A percentile compares a stretch with the other conserved stretches of the same genome.
These are phyloP conservation scores for Umimayanthus chanpuru DNA, from an alignment of 92 coral and sea anemone species.

Conservation along the genomic window DNA sequence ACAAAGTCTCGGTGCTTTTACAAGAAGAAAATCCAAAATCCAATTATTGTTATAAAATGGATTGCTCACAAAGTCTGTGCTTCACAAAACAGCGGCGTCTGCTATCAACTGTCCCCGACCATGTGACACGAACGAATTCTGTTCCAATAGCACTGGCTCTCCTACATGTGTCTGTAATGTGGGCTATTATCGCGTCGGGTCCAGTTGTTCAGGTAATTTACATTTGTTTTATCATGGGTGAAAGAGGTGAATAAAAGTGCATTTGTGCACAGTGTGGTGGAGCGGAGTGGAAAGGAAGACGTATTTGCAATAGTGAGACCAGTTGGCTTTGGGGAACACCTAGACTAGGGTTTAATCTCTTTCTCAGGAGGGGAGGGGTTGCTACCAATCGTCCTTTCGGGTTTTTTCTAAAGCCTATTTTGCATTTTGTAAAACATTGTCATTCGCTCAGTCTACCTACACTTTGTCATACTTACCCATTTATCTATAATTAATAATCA, in stretches of 20 bases:
- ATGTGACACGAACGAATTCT: conserved; percentile 26
- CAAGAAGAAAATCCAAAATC: too few species aligned
- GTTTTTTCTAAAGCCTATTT: too few species aligned
- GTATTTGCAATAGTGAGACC: not conserved
- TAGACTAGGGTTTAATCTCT: too few species aligned
- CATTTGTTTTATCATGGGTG: not conserved
- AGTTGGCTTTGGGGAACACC: too few species aligned
- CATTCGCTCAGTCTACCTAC: too few species aligned
- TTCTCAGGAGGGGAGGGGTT: too few species aligned
- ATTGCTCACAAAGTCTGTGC: not conserved
- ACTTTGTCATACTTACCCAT: too few species aligned
- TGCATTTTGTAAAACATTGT: too few species aligned
- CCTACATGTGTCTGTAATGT: conserved; percentile 17
- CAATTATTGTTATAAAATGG: not conserved
- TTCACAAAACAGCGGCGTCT: not conserved
- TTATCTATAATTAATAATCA: too few species aligned
- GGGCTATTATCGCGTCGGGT: conserved; percentile 23
- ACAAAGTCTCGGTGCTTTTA: too few species aligned
- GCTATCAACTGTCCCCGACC: conserved; percentile 25
- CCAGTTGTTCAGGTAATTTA: conserved; percentile 24
- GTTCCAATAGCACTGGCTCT: conserved; percentile 33
- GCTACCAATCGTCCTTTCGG: too few species aligned
- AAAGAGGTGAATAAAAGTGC: not conserved
- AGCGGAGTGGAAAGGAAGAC: not conserved
- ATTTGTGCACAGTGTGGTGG: not conserved